phyloP scores from a whole-genome alignment of 23 tunicate genomes.

The Diplosoma virens region DNA sequence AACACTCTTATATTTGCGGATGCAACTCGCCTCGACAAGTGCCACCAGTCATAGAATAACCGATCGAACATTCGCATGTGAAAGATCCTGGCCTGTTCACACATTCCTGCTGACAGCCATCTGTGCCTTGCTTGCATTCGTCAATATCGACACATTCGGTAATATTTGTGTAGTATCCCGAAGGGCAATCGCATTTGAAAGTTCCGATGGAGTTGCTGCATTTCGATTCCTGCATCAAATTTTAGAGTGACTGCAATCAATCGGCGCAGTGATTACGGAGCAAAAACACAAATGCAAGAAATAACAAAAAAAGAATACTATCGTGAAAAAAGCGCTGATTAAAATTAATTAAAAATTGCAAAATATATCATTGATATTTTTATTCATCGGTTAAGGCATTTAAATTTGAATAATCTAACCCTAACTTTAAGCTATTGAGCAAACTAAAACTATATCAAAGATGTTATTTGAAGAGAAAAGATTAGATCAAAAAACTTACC shows the following conservation, averaged over 20 bases:
- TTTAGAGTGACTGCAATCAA: background rate
- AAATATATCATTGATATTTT: no score
- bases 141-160: constrained; percentile 63
- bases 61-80: constrained; percentile 47
- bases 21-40: constrained; percentile 43
- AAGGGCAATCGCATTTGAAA: constrained; percentile 68
- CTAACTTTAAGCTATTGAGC: no score
- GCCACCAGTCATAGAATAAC: constrained; percentile 7
- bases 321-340: no score
- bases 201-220: constrained; percentile 58
- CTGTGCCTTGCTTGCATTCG: constrained; percentile 46
- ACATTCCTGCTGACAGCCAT: constrained; percentile 65
- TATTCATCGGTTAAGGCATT: no score
- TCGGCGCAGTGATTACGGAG: no score
- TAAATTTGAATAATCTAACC: no score
- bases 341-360: no score
- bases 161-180: constrained; percentile 59
- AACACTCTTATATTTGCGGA: background rate
- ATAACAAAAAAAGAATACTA: no score
- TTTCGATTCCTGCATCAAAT: constrained; percentile 32
- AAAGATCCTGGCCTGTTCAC: constrained; percentile 68
- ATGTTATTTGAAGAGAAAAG: no score
- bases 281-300: no score
- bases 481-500: constrained; percentile 9
- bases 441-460: no score